Evolutionary conservation across 2,113 vertebrate species (phyloP), one percentile per base, ranked within the genome.

Genomic region (Hiodon tergisus): DNA sequence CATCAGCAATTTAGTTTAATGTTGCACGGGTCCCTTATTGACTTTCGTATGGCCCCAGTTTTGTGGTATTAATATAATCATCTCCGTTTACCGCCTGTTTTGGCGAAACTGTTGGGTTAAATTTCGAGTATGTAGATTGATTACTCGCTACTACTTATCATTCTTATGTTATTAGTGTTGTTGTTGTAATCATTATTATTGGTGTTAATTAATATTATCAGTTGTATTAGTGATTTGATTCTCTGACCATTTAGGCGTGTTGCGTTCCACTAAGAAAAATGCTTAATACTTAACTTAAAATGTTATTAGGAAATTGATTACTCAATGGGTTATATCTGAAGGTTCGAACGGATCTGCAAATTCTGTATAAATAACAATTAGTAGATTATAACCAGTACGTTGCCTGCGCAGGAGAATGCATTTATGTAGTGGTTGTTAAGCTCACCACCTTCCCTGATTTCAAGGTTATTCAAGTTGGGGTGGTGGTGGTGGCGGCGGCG

Each of bases 381-480:
- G 4, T 46, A n/a, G n/a, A 7, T 16, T 66, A 16, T 66, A n/a
- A 6, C 3, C 48, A 50, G 14, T 51, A 14, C 48, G 6, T 50
- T 52, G 48, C 6, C 17, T 4, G 46, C 13, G 48, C 13, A 51
- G 5, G 16, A 69, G 47, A 68, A 48, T 62, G 8, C 11, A 16
- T 13, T 3, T 59, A 1, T 72, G 63, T 51, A 5, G 5, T n/a
- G 10, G 6, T 6, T 57, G 31, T 31, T 31, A 31, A 31, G 31
- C 31, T 31, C 31, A 31, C 31, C 31, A 31, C 69, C 16, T 1
- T 10, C 48, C 60, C 14, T 6, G 6, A 47, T 11, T 46, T 17
- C 55, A 52, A 92, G 89, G 89, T 59, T 91, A 87, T 73, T 90
- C 89, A 58, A 86, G 82, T 53, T 92, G 91, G 91, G 87, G 89